A percentile compares a stretch with the other conserved stretches of the same genome.
phyloP scores from a whole-genome alignment of 2,797 vertebrate species.

The Sparus aurata region DNA sequence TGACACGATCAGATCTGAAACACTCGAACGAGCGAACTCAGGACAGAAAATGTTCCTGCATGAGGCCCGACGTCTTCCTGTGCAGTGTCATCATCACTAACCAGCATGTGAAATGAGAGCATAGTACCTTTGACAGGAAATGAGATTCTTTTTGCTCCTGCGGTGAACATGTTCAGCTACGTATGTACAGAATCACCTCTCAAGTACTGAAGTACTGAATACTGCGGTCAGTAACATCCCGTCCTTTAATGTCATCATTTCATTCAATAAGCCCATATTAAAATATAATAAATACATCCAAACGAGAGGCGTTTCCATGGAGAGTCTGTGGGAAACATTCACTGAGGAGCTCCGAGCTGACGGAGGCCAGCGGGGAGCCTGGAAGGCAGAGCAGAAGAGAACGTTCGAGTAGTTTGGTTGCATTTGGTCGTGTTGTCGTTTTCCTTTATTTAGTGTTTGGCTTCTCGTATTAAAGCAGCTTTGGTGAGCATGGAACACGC shows the following conservation, averaged over 20 bases:
- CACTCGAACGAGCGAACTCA: too few relatives aligned
- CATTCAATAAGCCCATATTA: slow-evolving; percentile 49
- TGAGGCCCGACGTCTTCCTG: slow-evolving; percentile 20
- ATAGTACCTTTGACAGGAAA: slow-evolving; percentile 10
- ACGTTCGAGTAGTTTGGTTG: slow-evolving; percentile 34
- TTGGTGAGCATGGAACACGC: slow-evolving; percentile 63
- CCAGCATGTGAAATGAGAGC: slow-evolving; percentile 4
- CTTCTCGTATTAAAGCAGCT: slow-evolving; percentile 75
- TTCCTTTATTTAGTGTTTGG: slow-evolving; percentile 74
- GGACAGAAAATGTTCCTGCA: slow-evolving; percentile 17
- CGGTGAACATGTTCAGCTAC: slow-evolving; percentile 2
- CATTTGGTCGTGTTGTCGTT: slow-evolving; percentile 57
- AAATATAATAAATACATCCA: slow-evolving; percentile 75
- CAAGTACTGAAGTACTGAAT: slow-evolving; percentile 21
- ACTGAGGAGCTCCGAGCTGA: slow-evolving; percentile 59
- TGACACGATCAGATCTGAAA: too few relatives aligned
- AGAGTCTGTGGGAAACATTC: slow-evolving; percentile 70
- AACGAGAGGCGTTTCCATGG: slow-evolving; percentile 29
- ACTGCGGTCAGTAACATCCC: slow-evolving; percentile 30
- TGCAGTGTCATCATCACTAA: not conserved
- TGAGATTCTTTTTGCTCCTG: slow-evolving; percentile 4
- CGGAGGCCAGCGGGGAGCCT: slow-evolving; percentile 41
- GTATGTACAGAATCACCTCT: slow-evolving; percentile 14
- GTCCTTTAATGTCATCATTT: slow-evolving; percentile 39
- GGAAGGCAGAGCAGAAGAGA: slow-evolving; percentile 73